These are phyloP conservation scores for Catalaphyllia jardinei DNA, from an alignment of 64 coral and sea anemone species.

Conservation along the genomic window DNA sequence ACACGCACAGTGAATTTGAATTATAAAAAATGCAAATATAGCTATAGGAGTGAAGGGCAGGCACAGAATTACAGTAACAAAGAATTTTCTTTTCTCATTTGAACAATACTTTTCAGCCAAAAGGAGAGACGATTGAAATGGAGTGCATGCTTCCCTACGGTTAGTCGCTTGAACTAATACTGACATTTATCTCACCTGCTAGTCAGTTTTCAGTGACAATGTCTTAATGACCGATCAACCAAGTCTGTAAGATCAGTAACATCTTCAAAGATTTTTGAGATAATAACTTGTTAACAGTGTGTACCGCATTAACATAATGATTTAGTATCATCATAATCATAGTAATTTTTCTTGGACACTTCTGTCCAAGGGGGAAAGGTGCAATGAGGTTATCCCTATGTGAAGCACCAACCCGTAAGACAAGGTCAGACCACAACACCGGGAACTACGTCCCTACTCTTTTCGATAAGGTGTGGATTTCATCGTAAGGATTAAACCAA, in stretches of 20 bases:
- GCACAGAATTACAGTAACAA: background rate
- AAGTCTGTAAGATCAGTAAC: background rate
- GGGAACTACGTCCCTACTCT: too few relatives aligned
- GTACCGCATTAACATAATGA: background rate
- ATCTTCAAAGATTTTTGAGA: background rate
- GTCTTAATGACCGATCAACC: background rate
- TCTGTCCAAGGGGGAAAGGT: too few relatives aligned
- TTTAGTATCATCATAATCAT: too few relatives aligned
- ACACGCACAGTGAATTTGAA: too few relatives aligned
- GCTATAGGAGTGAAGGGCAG: too few relatives aligned
- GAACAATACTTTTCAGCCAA: constrained; percentile 16
- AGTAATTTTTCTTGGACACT: too few relatives aligned
- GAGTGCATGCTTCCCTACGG: constrained; percentile 38
- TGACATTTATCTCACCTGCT: constrained; percentile 7
- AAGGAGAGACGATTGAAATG: constrained; percentile 53
- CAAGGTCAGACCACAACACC: too few relatives aligned
- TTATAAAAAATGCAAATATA: too few relatives aligned
- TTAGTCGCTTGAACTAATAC: constrained; percentile 37
- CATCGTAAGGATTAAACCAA: background rate
- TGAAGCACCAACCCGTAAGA: too few relatives aligned
- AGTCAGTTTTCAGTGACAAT: background rate
- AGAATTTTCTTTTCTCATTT: constrained; percentile 26
- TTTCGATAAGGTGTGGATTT: background rate
- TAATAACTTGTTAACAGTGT: background rate
- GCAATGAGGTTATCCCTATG: too few relatives aligned